These are phyloP conservation scores for Carpatolechia fugitivella DNA, from an alignment of 2,888 invertebrate genomes.

Conservation along the genomic window DNA sequence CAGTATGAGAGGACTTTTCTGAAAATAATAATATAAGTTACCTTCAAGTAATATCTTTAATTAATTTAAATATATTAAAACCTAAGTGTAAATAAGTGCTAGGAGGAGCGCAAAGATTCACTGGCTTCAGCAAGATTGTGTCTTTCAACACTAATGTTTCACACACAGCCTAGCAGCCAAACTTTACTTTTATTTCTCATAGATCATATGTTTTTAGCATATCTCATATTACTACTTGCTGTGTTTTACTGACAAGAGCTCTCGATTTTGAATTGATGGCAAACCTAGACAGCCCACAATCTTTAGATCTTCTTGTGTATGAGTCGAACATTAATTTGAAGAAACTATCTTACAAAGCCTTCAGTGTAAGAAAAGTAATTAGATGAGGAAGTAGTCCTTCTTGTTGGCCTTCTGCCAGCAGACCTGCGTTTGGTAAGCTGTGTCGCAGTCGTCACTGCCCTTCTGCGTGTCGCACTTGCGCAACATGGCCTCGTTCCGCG, in stretches of 20 bases:
- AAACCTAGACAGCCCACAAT: too few relatives aligned
- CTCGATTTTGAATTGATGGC: too few relatives aligned
- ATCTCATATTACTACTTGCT: too few relatives aligned
- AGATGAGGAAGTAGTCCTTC: constrained; percentile 59
- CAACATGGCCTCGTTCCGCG: constrained; percentile 40
- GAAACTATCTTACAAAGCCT: neutral
- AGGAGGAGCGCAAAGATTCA: neutral
- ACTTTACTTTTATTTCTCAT: too few relatives aligned
- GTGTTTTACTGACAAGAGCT: too few relatives aligned
- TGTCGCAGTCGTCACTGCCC: constrained; percentile 65
- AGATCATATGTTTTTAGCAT: too few relatives aligned
- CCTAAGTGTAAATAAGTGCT: neutral
- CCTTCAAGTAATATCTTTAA: neutral
- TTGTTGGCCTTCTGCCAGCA: constrained; percentile 66
- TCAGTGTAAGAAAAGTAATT: constrained; percentile 16
- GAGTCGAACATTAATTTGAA: too few relatives aligned
- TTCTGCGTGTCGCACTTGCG: constrained; percentile 52
- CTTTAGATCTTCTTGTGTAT: too few relatives aligned
- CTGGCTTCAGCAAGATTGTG: neutral
- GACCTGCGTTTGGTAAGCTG: constrained; percentile 59
- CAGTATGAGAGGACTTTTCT: too few relatives aligned
- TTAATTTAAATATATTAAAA: neutral
- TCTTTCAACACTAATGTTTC: too few relatives aligned
- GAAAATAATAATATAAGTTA: neutral
- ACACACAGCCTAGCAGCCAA: too few relatives aligned